A percentile compares a stretch with the other conserved stretches of the same genome.
Conservation (phyloP, 2,888 invertebrate genomes). For the Eupelmus urozonus region DNA sequence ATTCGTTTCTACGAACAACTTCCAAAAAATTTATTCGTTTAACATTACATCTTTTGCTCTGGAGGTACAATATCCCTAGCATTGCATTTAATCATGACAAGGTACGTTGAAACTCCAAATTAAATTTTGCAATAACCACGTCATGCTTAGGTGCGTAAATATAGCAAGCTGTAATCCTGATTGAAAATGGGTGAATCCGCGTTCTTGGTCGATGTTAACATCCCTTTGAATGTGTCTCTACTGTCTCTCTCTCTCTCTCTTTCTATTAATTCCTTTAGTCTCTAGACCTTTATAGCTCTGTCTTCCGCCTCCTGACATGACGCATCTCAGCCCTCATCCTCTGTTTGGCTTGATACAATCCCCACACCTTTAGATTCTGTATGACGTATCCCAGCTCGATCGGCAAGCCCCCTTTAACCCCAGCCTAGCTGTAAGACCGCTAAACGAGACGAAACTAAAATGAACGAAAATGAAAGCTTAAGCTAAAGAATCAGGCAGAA, state of each 20-base stretch:
- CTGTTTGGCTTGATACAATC: constrained; percentile 1
- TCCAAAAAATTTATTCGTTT: too few relatives aligned
- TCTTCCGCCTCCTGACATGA: neutral
- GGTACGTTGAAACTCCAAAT: constrained; percentile 1
- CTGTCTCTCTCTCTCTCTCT: constrained; percentile 21
- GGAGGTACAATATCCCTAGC: neutral
- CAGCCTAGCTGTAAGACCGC: neutral
- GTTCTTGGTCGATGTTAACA: constrained; percentile 28
- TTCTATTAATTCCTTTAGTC: neutral
- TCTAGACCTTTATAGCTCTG: neutral
- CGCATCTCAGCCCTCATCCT: neutral
- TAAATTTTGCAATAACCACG: neutral
- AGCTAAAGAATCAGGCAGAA: neutral
- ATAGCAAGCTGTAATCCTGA: constrained; percentile 16
- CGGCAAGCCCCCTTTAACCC: neutral
- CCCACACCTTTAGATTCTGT: neutral
- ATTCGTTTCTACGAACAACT: too few relatives aligned
- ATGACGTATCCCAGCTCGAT: neutral
- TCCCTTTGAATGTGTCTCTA: constrained; percentile 22
- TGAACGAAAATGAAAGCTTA: neutral
- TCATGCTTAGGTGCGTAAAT: constrained; percentile 16
- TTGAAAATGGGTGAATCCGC: constrained; percentile 58
- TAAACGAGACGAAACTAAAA: neutral
- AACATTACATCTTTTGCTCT: too few relatives aligned
- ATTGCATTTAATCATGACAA: constrained; percentile 24